Evolutionary conservation across 1,140 invertebrate genomes (phyloP), one percentile per base, ranked within the genome.

Genomic region (Neelides sp.): DNA sequence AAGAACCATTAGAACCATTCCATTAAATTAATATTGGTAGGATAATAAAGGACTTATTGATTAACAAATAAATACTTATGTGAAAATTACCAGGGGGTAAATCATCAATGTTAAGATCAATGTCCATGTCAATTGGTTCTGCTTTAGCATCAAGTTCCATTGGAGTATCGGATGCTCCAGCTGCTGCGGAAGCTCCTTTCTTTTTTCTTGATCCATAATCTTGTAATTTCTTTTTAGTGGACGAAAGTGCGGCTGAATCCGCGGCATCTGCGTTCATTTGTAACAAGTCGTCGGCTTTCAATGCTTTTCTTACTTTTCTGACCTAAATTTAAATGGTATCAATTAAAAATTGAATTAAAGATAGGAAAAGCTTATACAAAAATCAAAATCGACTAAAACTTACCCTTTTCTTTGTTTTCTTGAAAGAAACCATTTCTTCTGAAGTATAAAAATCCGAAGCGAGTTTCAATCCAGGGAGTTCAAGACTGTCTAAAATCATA

Each of bases 381-480:
- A 12, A 17, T 26, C 7, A 7, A 35, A 5, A 26, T 4, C n/a
- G 34, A 19, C 17, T 66, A 55, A 65, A 66, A 24, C 69, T 68
- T 55, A 85, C 77, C 72, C 87, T 93, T 64, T 88, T 94, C 65
- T 92, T 96, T 24, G 84, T 74, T 69, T 97, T 97, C 65, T 95
- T 96, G 67, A 98, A 92, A 64, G 79, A 74, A 30, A 85, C 50
- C 66, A 91, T 70, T 70, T 95, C 90, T 49, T 80, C 75, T 51
- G 82, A 75, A 49, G 84, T 86, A 55, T 84, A 84, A 69, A 93
- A 97, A 66, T 97, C 92, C 7, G 80, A 80, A 1, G 90, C 90
- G 15, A 91, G 52, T 61, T 77, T 78, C 12, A 78, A 73, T 56
- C 77, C 74, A 15, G 78, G 73, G 47, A 79, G 66, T 39, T 73